A percentile compares a stretch with the other conserved stretches of the same genome.
These are phyloP conservation scores for Myotis daubentonii DNA, from an alignment of 2,797 vertebrate species.

Conservation along the genomic window DNA sequence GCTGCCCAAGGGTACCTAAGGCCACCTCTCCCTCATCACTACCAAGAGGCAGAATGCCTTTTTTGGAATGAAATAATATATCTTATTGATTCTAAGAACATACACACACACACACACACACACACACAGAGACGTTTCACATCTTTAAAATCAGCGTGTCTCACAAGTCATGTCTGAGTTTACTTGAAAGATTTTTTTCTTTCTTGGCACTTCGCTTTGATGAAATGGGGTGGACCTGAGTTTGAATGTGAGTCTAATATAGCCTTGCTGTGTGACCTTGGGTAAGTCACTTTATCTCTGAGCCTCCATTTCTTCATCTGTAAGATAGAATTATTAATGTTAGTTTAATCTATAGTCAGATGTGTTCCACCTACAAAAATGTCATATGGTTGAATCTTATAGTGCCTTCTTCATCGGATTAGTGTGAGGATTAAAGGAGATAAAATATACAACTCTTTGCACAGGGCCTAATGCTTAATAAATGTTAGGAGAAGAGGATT, in stretches of 20 bases:
- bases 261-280: neutral
- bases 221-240: neutral
- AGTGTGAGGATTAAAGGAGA: constrained; percentile 26
- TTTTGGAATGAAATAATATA: neutral
- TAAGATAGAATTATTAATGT: neutral
- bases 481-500: neutral
- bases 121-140: neutral
- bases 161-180: neutral
- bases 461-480: neutral
- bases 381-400: neutral
- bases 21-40: neutral
- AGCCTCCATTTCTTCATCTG: neutral
- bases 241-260: neutral
- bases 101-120: no score
- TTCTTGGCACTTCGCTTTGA: neutral
- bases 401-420: neutral
- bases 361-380: constrained; percentile 29
- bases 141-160: neutral
- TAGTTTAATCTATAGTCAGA: neutral
- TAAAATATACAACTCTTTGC: neutral
- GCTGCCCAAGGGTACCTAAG: neutral
- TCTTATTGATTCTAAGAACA: neutral
- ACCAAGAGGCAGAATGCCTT: neutral
- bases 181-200: neutral
- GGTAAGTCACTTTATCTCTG: neutral